A percentile compares a stretch with the other conserved stretches of the same genome.
Conservation (phyloP, 2,888 invertebrate species). For the Eupithecia centaureata region DNA sequence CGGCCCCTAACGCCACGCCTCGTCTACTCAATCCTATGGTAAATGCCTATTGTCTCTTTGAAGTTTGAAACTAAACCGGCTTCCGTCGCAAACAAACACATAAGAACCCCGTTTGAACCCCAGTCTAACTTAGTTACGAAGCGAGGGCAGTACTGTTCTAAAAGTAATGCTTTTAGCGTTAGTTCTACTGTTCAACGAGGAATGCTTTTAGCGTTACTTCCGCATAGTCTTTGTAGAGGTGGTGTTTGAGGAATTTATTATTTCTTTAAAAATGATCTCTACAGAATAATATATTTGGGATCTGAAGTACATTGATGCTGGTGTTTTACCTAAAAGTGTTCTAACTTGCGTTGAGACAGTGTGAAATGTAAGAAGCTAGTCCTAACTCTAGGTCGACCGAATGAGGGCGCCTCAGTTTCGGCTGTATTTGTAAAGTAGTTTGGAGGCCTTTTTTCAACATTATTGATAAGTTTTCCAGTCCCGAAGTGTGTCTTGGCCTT, state of each 20-base stretch:
- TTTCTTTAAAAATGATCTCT: background rate
- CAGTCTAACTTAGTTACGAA: too few relatives aligned
- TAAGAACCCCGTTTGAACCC: too few relatives aligned
- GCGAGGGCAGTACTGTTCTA: too few relatives aligned
- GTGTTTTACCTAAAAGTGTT: too few relatives aligned
- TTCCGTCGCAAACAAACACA: too few relatives aligned
- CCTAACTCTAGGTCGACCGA: background rate
- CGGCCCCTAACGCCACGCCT: slow-evolving; percentile 47
- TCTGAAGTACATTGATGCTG: background rate
- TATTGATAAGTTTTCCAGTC: background rate
- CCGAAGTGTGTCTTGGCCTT: background rate
- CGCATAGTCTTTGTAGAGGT: too few relatives aligned
- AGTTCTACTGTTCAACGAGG: too few relatives aligned
- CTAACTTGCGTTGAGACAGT: background rate
- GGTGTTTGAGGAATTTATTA: background rate
- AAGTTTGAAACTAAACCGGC: background rate
- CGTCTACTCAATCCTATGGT: slow-evolving; percentile 49
- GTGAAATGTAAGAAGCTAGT: background rate
- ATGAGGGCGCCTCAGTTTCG: background rate
- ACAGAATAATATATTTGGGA: background rate
- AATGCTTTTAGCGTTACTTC: too few relatives aligned
- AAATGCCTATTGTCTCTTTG: background rate
- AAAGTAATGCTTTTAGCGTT: too few relatives aligned
- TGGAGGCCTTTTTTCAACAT: background rate
- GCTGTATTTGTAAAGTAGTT: too few relatives aligned